Evolutionary conservation across 2,888 invertebrate species (phyloP), one percentile per base, ranked within the genome.

Genomic region (Leptarthrus brevirostris): DNA sequence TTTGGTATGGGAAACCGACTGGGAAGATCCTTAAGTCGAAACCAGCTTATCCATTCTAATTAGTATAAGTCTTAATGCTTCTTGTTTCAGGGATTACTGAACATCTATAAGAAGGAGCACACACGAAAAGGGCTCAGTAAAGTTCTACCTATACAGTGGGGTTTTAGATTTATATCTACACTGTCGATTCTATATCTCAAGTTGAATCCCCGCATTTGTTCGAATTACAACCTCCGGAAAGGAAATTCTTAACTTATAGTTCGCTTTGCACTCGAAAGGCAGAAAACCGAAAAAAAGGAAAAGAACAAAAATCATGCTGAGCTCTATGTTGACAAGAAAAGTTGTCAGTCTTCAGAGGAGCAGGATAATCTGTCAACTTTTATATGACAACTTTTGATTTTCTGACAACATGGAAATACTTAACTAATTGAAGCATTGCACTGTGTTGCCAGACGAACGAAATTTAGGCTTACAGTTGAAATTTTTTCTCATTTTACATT

Each of bases 21-120:
- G 22, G 34, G 72, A 74, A 75, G 52, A 76, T 75, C 72, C 74
- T 75, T 77, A 77, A 77, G 74, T 77, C 75, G 76, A 76, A 75
- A 76, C 74, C 75, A 75, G 78, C 77, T 78, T 78, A 78, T 78
- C 78, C 78, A 77, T 77, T 78, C 77, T 77, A 78, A 78, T 78
- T 78, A 78, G 78, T 77, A 75, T 75, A 75, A 76, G 77, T 74
- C 74, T 74, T 75, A 76, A 76, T 76, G 73, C 76, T 77, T 71
- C 76, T 77, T 77, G 77, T 77, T 77, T 74, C 70, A 52, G 56
- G 70, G 74, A 76, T 76, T 75, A 74, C 71, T 49, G 54, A 74
- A 61, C 64, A 76, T 73, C 74, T 64, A 61, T 73, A 73, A 74
- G 73, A 52, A 49, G 69, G 52, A 49, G 52, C 69, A 49, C 69